Conservation (phyloP, 2,113 vertebrate species). For the Cnemophilus loriae region DNA sequence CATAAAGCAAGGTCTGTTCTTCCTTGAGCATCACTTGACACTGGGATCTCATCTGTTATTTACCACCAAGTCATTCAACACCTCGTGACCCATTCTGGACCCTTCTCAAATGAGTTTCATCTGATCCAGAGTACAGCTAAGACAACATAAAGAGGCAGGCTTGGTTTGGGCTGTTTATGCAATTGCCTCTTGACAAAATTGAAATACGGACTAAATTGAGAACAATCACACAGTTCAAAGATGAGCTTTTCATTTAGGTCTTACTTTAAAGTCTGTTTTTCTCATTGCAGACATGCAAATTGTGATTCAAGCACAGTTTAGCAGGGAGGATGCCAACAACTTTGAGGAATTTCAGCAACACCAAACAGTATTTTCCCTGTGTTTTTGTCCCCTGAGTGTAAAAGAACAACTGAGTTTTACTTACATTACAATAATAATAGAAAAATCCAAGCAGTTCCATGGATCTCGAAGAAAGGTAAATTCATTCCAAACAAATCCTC, state of each 20-base stretch:
- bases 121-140: background rate
- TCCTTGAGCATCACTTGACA: background rate
- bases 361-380: background rate
- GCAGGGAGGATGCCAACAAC: background rate
- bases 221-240: background rate
- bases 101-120: background rate
- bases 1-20: background rate
- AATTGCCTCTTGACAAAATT: background rate
- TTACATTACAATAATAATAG: constrained; percentile 84
- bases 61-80: background rate
- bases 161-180: background rate
- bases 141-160: background rate
- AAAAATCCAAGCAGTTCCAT: constrained; percentile 91
- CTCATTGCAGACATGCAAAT: background rate
- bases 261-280: background rate
- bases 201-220: background rate
- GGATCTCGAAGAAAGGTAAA: constrained; percentile 93
- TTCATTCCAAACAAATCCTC: constrained; percentile 84
- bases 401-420: constrained; percentile 42
- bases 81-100: background rate
- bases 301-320: background rate
- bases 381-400: background rate
- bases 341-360: background rate
- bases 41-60: background rate
- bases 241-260: background rate